Base-by-base conservation (phyloP, 2,797 vertebrate genomes). In the Lacerta viridis region DNA sequence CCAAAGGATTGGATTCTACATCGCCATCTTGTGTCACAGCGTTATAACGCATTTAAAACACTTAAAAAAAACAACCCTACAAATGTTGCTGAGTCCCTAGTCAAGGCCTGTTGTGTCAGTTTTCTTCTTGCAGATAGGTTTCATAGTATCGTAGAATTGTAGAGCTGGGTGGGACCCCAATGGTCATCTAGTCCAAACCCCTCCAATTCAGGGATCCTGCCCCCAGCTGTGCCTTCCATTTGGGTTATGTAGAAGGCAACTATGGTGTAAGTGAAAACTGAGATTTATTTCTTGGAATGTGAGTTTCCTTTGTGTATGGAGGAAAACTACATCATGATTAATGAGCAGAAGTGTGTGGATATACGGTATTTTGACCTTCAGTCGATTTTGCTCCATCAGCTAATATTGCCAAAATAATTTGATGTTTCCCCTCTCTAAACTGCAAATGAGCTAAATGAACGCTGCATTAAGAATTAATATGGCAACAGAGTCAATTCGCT, bases 391-490 rank as follows among this genome's bases (percentile, higher is more conserved):
- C 39, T 83, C 91, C 88, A 85, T 3, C 41, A 72, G 11, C 55
- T 75, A 80, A 87, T 68, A 77, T 27, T 69, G 77, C 33, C 59
- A 89, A 39, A 29, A 86, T 46, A 79, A 84, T 69, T 46, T 84
- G 82, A 59, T 74, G 11, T 15, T 79, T 92, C 82, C 29, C n/a
- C n/a, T 55, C 66, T 74, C 85, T 89, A 85, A 93, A 84, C 85
- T 84, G 87, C 80, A 91, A 91, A 86, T 0, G 0, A 90, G 25
- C 88, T 91, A 79, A 92, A 90, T 82, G 71, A 89, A 13, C 11
- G 88, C 69, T 88, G 25, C 4, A 1, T 88, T 92, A 86, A 74
- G 84, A 83, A 39, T 74, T 7, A 72, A 91, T 85, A 1, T 9
- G 91, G 83, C 33, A 90, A 81, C 5, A 66, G 8, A 90, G 80